These are phyloP conservation scores for Micromussa lordhowensis DNA, from an alignment of 92 coral and sea anemone species.

Conservation along the genomic window DNA sequence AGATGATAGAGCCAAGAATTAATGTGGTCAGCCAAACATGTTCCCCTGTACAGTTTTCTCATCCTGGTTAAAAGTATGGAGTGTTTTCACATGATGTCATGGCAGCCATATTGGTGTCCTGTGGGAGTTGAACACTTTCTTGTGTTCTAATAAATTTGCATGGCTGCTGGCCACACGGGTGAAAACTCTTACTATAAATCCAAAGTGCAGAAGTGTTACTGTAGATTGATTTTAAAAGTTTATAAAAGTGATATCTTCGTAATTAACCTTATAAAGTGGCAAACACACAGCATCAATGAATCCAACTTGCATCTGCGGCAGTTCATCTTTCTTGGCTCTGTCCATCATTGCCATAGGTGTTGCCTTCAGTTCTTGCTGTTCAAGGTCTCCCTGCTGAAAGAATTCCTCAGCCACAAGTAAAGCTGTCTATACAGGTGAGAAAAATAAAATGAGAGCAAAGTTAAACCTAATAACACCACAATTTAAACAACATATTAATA, in stretches of 20 bases:
- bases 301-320: slow-evolving; percentile 99
- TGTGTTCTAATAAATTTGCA: no score
- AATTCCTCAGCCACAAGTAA: slow-evolving; percentile 97
- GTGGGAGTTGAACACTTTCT: no score
- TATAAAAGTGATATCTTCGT: neutral
- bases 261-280: slow-evolving; percentile 90
- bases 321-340: slow-evolving; percentile 95
- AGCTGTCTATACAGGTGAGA: slow-evolving; percentile 77
- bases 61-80: no score
- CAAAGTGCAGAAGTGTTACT: neutral
- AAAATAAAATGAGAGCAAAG: neutral
- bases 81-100: no score
- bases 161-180: neutral
- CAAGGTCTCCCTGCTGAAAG: slow-evolving; percentile 98
- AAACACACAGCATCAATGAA: slow-evolving; percentile 95
- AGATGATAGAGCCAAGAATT: no score
- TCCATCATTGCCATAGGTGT: slow-evolving; percentile 99
- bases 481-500: no score
- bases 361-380: slow-evolving; percentile 90
- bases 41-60: no score
- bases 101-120: no score
- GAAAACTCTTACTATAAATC: neutral
- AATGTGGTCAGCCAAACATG: no score
- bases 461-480: neutral
- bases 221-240: neutral